Base-by-base conservation (phyloP, 2,888 invertebrate species). In the Heliconius ismenius region DNA sequence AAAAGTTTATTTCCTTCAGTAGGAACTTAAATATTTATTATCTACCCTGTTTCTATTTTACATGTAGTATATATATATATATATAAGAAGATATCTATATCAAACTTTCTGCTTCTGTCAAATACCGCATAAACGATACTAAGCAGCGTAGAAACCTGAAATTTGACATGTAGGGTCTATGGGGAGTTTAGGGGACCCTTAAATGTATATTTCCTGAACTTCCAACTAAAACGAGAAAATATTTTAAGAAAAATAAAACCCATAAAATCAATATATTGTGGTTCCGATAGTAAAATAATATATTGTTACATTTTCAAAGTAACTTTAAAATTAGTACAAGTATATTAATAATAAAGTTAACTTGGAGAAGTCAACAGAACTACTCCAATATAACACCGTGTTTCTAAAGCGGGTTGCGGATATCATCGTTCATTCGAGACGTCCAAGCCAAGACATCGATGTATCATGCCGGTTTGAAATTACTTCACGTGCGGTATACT, bases 391-490 rank as follows among this genome's bases (percentile, higher is more conserved):
- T 70, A n/a, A 70, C 58, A n/a, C n/a, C 24, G 18, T 70, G 54
- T 70, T 75, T 54, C 70, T 28, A 69, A 36, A 62, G 75, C 70
- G 62, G 36, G 70, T 76, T 67, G 74, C 68, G 77, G 73, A 39
- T 70, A 76, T 63, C 77, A 79, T 79, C 79, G 75, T 43, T 79
- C 79, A 79, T 73, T 28, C 75, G 54, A 73, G 75, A 76, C 63
- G 77, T 76, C 77, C 77, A 76, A 77, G 69, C 75, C 77, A 58
- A 77, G 36, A 65, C 73, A 43, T 74, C 77, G 74, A 79, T 79
- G 76, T 77, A 77, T 79, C 79, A 79, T 63, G 70, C n/a, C 54
- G 70, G 32, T 32, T n/a, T 67, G 15, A 67, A 67, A 67, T 39
- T 24, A 39, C 67, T 67, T 43, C 3, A 15, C 28, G 15, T 49